A percentile compares a stretch with the other conserved stretches of the same genome.
Evolutionary conservation across 1,140 invertebrate genomes (phyloP).

Genomic region (Ceratosolen fusciceps): DNA sequence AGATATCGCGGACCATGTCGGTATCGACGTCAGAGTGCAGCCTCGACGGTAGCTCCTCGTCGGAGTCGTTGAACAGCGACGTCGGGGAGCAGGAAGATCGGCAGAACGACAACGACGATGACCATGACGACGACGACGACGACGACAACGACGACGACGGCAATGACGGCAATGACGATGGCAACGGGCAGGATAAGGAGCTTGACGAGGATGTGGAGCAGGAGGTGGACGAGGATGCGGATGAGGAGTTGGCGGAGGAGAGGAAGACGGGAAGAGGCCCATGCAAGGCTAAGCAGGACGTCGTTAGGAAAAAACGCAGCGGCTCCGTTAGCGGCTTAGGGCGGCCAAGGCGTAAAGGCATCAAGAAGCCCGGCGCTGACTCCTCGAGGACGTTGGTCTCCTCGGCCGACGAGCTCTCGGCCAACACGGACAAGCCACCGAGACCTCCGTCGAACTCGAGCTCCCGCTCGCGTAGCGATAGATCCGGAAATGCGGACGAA

Average conservation of each 20-base stretch:
- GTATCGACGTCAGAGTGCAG: constrained; percentile 58
- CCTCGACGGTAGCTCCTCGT: constrained; percentile 59
- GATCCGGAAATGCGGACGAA: constrained; percentile 74
- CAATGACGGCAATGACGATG: too few relatives aligned
- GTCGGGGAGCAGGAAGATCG: too few relatives aligned
- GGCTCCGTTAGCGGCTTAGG: too few relatives aligned
- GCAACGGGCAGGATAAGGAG: too few relatives aligned
- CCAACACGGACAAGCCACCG: constrained; percentile 73
- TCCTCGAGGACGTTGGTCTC: constrained; percentile 66
- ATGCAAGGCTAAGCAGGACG: constrained; percentile 7
- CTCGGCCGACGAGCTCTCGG: constrained; percentile 74
- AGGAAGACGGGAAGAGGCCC: too few relatives aligned
- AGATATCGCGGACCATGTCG: not conserved
- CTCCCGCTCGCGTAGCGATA: constrained; percentile 68
- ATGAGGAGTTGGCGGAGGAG: too few relatives aligned
- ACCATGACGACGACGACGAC: too few relatives aligned
- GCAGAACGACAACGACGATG: constrained; percentile 17
- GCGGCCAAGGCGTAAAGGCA: constrained; percentile 53
- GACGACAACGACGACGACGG: too few relatives aligned
- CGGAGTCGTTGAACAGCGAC: constrained; percentile 63
- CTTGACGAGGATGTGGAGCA: too few relatives aligned
- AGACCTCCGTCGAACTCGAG: constrained; percentile 71
- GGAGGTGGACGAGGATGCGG: not conserved
- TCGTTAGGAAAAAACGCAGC: constrained; percentile 48
- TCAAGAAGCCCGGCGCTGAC: constrained; percentile 60